phyloP scores from a whole-genome alignment of 2,888 invertebrate genomes.

The Oxycera nigricornis region DNA sequence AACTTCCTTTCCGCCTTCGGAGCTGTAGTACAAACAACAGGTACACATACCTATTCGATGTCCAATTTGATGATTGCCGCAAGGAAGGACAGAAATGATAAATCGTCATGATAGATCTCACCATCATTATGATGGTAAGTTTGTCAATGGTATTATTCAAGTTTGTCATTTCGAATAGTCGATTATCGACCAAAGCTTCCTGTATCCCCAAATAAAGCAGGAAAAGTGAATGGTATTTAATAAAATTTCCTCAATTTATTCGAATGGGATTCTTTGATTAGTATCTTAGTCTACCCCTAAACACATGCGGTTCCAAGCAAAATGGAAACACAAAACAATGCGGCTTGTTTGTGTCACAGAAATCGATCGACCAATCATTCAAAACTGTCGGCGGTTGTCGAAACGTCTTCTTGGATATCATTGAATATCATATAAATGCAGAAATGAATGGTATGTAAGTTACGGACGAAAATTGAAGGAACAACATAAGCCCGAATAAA shows the following conservation, averaged over 20 bases:
- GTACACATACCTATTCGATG: no score
- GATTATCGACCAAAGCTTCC: background rate
- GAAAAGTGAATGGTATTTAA: conserved; percentile 19
- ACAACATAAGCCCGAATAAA: conserved; percentile 32
- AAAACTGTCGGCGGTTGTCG: conserved; percentile 8
- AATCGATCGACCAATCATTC: conserved; percentile 1
- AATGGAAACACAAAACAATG: background rate
- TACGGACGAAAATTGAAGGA: background rate
- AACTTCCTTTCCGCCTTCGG: no score
- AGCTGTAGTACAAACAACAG: no score
- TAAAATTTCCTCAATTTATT: conserved; percentile 34
- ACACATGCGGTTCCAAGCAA: conserved; percentile 22
- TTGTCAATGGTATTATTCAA: no score
- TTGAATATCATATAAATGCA: conserved; percentile 25
- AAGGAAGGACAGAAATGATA: no score
- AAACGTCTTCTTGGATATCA: conserved; percentile 19
- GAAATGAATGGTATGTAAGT: conserved; percentile 1
- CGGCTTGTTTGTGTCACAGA: background rate
- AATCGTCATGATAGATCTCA: no score
- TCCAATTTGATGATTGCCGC: no score
- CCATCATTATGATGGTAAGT: no score
- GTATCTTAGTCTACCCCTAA: background rate
- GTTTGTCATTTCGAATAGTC: background rate
- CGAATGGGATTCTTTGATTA: conserved; percentile 25
- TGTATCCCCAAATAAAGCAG: background rate